These are phyloP conservation scores for Oenanthe melanoleuca DNA, from an alignment of 2,113 vertebrate genomes.

Conservation along the genomic window DNA sequence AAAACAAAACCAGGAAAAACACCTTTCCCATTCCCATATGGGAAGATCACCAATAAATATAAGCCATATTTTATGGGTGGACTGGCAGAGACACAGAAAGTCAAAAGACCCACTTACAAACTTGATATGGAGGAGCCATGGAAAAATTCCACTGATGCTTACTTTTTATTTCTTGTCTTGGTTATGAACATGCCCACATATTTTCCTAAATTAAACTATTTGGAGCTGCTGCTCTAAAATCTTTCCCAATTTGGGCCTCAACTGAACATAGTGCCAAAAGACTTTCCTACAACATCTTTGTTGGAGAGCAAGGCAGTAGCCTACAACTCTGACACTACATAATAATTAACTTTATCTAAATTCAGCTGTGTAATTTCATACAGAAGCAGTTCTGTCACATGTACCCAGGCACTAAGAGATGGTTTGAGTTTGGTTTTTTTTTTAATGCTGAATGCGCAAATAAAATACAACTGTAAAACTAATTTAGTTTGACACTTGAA, in stretches of 20 bases:
- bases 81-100: neutral
- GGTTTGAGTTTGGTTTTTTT: neutral
- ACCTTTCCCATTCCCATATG: neutral
- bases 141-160: neutral
- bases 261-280: neutral
- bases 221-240: neutral
- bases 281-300: neutral
- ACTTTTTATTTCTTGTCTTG: neutral
- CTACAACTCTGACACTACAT: neutral
- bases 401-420: neutral
- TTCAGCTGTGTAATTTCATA: neutral
- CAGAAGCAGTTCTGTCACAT: neutral
- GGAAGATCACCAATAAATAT: neutral
- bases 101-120: neutral
- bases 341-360: neutral
- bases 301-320: neutral
- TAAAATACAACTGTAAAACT: neutral
- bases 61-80: neutral
- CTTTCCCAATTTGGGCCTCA: neutral
- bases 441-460: neutral
- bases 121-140: neutral
- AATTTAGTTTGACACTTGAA: neutral
- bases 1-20: neutral
- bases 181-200: neutral
- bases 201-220: neutral